Percentiles rank a stretch among this genome's conserved stretches.
phyloP scores from a whole-genome alignment of 2,888 invertebrate genomes.

The Catocala sponsa region DNA sequence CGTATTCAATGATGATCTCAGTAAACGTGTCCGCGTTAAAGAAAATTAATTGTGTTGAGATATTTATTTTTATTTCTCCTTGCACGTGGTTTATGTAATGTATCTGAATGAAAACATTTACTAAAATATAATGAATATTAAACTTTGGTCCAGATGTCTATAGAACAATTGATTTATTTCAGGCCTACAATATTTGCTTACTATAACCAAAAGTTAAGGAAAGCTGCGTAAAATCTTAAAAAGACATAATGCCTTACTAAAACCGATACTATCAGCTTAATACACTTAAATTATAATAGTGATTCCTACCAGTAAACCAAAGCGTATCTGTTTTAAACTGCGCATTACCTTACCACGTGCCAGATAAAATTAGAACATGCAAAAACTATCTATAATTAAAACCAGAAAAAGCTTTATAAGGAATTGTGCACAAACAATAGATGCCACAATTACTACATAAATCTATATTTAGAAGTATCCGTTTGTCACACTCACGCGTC shows the following conservation, averaged over 20 bases:
- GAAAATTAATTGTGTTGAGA: background rate
- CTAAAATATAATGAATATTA: too few species aligned
- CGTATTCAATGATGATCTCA: slow-evolving; percentile 1
- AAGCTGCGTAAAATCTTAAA: too few species aligned
- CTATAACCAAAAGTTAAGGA: too few species aligned
- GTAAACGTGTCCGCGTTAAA: background rate
- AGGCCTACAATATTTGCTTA: too few species aligned
- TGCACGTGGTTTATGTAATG: background rate
- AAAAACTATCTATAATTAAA: slow-evolving; percentile 7
- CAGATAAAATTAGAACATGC: slow-evolving; percentile 10
- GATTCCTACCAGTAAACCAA: too few species aligned
- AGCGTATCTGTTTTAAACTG: too few species aligned
- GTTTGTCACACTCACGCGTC: slow-evolving; percentile 61
- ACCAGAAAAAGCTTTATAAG: slow-evolving; percentile 5
- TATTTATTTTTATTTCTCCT: too few species aligned
- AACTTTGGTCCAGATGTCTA: too few species aligned
- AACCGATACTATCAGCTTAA: too few species aligned
- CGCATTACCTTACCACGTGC: slow-evolving; percentile 4
- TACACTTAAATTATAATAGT: too few species aligned
- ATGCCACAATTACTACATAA: slow-evolving; percentile 33
- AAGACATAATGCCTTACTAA: too few species aligned
- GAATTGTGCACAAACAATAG: slow-evolving; percentile 16
- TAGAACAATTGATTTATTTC: too few species aligned
- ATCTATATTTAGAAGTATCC: slow-evolving; percentile 50
- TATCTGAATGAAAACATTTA: background rate